Base-by-base conservation (phyloP, 1,140 invertebrate genomes). In the Ooceraea biroi region DNA sequence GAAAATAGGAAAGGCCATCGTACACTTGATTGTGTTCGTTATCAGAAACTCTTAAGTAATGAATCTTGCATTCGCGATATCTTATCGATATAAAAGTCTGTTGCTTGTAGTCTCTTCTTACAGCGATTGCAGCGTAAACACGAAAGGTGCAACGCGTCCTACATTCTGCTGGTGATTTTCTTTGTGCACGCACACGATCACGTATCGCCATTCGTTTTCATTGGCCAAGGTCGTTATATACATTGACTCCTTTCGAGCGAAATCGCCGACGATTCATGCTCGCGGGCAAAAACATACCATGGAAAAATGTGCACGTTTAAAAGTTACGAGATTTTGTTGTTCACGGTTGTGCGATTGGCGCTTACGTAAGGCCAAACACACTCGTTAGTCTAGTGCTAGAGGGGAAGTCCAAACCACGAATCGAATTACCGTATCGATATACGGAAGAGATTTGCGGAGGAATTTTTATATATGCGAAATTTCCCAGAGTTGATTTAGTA, bases 121-220 rank as follows among this genome's bases (percentile, higher is more conserved):
- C 52, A n/a, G 3, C n/a, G 55, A 55, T 22, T 52, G 50, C 22
- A 25, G 48, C 25, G 36, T 73, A 74, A 83, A 57, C 52, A 82
- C 44, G 74, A 85, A 82, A 85, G 66, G 50, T 72, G 66, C 73
- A 82, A 72, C 46, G 60, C 27, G 85, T 85, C 68, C 76, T 60
- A 86, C 65, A 85, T 86, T 85, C 60, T 36, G 11, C 48, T 17
- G 55, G 10, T n/a, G 66, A 73, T 61, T 36, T 36, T 82, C 84
- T 66, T 82, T 61, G 30, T n/a, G n/a, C 48, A 25, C 41, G 11
- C 63, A 55, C 25, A 55, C 44, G n/a, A 72, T 85, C 46, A 11
- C 12, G 46, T 52, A 58, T 0, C 19, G 66, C 30, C 74, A 80
- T 73, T 86, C 83, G 68, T 86, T 86, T 86, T 86, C 83, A 86